Evolutionary conservation across 2,888 invertebrate species (phyloP).

Genomic region (Dicycla oo): DNA sequence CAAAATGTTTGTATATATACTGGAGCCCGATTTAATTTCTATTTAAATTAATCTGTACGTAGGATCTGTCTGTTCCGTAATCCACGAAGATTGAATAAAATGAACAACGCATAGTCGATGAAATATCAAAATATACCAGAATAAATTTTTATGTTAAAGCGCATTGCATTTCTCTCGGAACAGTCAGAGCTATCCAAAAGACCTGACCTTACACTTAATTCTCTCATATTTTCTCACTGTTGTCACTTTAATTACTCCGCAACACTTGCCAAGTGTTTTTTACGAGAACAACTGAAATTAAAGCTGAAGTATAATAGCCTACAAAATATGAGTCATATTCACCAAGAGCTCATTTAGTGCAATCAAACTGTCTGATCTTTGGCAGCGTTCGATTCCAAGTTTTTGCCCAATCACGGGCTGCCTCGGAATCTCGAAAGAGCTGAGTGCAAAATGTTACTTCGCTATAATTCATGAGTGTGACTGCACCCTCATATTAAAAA

Average conservation of each 20-base stretch:
- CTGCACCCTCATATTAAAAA: constrained; percentile 72
- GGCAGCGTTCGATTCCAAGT: constrained; percentile 46
- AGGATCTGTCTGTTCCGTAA: constrained; percentile 4
- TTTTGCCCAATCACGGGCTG: constrained; percentile 42
- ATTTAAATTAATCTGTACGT: constrained; percentile 40
- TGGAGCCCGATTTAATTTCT: constrained; percentile 40
- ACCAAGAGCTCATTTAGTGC: constrained; percentile 43
- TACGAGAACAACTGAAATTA: constrained; percentile 35
- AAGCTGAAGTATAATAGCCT: constrained; percentile 27
- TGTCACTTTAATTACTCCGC: constrained; percentile 56
- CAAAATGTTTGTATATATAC: constrained; percentile 34
- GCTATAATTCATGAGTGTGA: constrained; percentile 69
- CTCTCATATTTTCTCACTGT: constrained; percentile 54
- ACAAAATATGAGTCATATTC: constrained; percentile 52
- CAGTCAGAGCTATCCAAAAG: constrained; percentile 25
- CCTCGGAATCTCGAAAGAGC: constrained; percentile 11
- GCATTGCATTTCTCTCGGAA: constrained; percentile 35
- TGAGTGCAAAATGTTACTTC: constrained; percentile 52
- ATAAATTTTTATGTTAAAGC: constrained; percentile 44
- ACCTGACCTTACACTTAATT: constrained; percentile 41
- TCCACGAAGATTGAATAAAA: constrained; percentile 13
- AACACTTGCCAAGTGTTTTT: constrained; percentile 54
- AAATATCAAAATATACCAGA: not conserved
- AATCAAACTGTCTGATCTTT: constrained; percentile 53
- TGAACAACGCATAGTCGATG: not conserved